Evolutionary conservation across 2,113 vertebrate species (phyloP).

Genomic region (Orycteropus afer): DNA sequence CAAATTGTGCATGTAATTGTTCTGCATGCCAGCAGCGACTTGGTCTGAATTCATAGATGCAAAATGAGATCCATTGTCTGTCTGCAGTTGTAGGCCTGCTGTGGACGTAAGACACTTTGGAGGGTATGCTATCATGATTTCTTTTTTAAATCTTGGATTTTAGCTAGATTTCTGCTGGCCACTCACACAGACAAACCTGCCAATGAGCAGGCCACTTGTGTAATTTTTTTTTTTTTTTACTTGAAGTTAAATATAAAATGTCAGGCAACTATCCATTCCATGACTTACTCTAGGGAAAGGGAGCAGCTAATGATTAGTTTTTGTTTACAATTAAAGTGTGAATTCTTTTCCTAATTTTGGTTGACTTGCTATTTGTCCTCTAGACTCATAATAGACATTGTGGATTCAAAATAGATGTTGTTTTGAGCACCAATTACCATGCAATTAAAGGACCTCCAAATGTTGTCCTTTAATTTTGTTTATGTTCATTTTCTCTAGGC

Average conservation of each 20-base stretch:
- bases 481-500: constrained; percentile 71
- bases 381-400: constrained; percentile 81
- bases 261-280: constrained; percentile 79
- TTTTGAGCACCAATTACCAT: constrained; percentile 85
- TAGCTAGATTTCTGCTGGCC: constrained; percentile 5
- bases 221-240: constrained; percentile 60
- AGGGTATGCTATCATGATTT: neutral
- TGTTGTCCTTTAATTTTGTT: constrained; percentile 81
- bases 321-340: constrained; percentile 86
- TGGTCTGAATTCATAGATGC: neutral
- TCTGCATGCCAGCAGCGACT: neutral
- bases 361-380: constrained; percentile 80
- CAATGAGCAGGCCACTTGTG: constrained; percentile 56
- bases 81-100: neutral
- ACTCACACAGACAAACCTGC: constrained; percentile 53
- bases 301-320: constrained; percentile 77
- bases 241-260: constrained; percentile 82
- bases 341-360: constrained; percentile 83
- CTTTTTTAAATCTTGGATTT: neutral
- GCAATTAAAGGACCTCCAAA: constrained; percentile 83
- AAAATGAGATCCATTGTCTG: neutral
- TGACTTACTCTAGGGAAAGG: constrained; percentile 79
- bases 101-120: neutral
- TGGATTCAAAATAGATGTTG: constrained; percentile 83
- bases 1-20: neutral